Evolutionary conservation across 2,888 invertebrate species (phyloP), one percentile per base, ranked within the genome.

Genomic region (Geophilus truncorum): DNA sequence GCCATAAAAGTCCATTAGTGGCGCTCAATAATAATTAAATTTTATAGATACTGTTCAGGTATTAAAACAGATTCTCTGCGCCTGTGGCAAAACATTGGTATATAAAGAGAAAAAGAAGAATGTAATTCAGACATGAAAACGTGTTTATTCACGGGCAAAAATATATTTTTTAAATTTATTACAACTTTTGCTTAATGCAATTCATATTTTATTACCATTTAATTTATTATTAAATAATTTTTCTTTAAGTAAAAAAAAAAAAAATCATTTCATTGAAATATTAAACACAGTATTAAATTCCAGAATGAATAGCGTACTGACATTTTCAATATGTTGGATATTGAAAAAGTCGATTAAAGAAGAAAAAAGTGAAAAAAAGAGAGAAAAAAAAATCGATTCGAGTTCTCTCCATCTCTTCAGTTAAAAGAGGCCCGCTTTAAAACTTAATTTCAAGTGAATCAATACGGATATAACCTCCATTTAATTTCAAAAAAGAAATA

Each of bases 351-450:
- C 70, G 70, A 70, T 70, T 70, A 70, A 28, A n/a, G 28, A 70
- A 10, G 10, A 51, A 51, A 18, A 51, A 51, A 7, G 18, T 18
- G 51, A 51, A 51, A 6, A 0, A 51, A 21, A 51, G 18, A 18
- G 18, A 21, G 6, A 45, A 45, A 45, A 45, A n/a, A 15, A 18
- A 51, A 2, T 51, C 18, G 18, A 51, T 7, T 51, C 51, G 40
- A 40, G n/a, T n/a, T n/a, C n/a, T 40, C 4, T 62, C n/a, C 15
- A 5, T 70, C 28, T 70, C 28, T 70, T 70, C 12, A 70, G 28
- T 70, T 70, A 70, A 70, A 70, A 70, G 70, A 70, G 70, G 70
- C 70, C 70, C 70, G 28, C 70, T 70, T 70, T 70, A 70, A 70
- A 70, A 70, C 70, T 70, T 70, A 70, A 70, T 70, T 70, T 70